Base-by-base conservation (phyloP, 2,797 vertebrate genomes). In the Cryptoprocta ferox region DNA sequence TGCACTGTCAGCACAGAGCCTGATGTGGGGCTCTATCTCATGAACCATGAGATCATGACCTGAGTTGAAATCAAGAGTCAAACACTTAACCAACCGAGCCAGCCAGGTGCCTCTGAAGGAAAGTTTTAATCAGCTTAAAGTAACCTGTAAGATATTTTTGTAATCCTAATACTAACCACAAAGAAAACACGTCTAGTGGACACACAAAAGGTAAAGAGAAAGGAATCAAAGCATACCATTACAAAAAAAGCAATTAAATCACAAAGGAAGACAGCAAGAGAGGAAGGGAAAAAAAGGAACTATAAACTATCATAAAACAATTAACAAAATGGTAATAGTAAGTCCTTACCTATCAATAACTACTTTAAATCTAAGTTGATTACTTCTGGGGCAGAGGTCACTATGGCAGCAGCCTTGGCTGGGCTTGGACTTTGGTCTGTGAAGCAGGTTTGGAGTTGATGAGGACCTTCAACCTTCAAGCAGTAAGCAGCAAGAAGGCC, bases 381-480 rank as follows among this genome's bases (percentile, higher is more conserved):
- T 75, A 75, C 79, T 98, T 98, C 98, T 95, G 96, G 98, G 61
- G 56, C 42, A 15, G 32, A 68, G 71, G 71, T 88, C 59, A 84
- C 9, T 59, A 96, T 97, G 97, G 97, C 95, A 37, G 92, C 89
- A 5, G 76, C 91, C 35, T 56, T 97, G 82, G 93, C 90, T 42
- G 70, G 92, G 63, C 68, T 99, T 9, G 98, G 98, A 30, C 96
- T 99, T 53, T 99, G 99, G 95, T 86, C 99, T 0, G 99, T 99
- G 73, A 99, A 99, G 98, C 99, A 98, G 59, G 99, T 99, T 88
- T 99, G 82, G 99, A 99, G 61, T 99, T 99, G 53, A 99, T 99
- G 56, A 99, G 99, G 96, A 98, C 99, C 96, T 99, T 99, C 12
- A 11, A 48, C 48, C 94, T 98, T 99, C 96, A 98, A 66, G 7